phyloP scores from a whole-genome alignment of 2,888 invertebrate species.

The Zygogramma bicolorata region DNA sequence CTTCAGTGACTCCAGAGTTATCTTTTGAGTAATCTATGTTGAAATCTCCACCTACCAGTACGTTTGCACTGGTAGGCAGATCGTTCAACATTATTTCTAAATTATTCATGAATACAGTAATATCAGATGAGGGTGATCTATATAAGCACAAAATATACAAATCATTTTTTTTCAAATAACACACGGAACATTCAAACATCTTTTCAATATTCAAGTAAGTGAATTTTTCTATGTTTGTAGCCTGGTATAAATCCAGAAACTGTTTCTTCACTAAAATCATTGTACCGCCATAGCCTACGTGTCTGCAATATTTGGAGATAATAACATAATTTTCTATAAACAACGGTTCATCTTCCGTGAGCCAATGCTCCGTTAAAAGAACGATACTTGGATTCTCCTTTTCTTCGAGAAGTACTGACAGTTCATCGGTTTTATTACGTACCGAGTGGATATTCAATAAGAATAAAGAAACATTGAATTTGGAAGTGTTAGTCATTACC shows the following conservation, averaged over 20 bases:
- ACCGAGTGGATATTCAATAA: constrained; percentile 7
- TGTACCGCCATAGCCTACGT: constrained; percentile 4
- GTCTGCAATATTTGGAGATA: constrained; percentile 6
- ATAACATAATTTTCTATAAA: background rate
- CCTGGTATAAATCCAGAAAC: background rate
- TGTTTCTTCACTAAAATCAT: background rate
- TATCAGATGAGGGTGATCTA: constrained; percentile 2
- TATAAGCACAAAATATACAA: constrained; percentile 7
- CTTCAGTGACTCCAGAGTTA: background rate
- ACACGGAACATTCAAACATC: background rate
- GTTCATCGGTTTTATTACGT: constrained; percentile 13
- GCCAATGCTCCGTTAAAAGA: constrained; percentile 2
- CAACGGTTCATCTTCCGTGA: background rate
- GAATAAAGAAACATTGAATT: background rate
- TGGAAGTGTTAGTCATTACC: background rate
- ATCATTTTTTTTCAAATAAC: constrained; percentile 5
- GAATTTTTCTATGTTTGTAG: background rate
- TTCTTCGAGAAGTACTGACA: constrained; percentile 19
- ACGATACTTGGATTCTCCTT: background rate
- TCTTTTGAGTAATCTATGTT: background rate
- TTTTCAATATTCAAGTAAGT: background rate
- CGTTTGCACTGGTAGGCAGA: background rate
- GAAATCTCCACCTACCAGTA: background rate
- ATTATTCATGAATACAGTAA: background rate
- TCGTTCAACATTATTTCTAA: constrained; percentile 3